Conservation (phyloP, 2,113 vertebrate genomes). For the Junco hyemalis region DNA sequence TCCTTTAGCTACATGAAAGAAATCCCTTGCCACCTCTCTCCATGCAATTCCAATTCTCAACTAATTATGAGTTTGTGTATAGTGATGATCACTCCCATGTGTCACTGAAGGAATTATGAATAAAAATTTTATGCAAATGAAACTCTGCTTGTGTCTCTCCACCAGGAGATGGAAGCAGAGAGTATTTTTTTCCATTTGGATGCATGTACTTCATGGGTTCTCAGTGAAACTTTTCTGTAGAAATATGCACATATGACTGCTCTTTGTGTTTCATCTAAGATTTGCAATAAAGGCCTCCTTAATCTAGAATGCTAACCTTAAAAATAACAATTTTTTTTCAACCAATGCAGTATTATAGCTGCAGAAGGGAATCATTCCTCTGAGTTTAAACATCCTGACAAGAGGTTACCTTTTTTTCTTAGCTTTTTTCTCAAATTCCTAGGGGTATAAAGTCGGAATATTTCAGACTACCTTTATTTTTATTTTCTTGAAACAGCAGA, state of each 20-base stretch:
- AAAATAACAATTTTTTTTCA: neutral
- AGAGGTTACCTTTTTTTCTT: neutral
- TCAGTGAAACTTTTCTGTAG: neutral
- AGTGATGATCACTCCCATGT: conserved; percentile 56
- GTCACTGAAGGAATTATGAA: conserved; percentile 44
- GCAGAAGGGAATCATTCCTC: neutral
- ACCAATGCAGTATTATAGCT: neutral
- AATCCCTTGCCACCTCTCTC: conserved; percentile 61
- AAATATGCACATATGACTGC: neutral
- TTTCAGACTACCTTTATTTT: neutral
- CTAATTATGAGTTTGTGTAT: conserved; percentile 53
- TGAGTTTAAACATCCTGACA: neutral
- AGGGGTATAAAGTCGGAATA: neutral
- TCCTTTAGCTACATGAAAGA: conserved; percentile 49
- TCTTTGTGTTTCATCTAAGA: neutral
- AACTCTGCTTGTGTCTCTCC: neutral
- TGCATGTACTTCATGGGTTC: neutral
- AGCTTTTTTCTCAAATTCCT: neutral
- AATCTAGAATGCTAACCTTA: neutral
- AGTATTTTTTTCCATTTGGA: neutral
- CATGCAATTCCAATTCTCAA: conserved; percentile 51
- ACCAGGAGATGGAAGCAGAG: conserved; percentile 1
- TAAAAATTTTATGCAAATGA: conserved; percentile 38
- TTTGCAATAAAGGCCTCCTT: neutral
- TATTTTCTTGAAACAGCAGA: neutral